phyloP scores from a whole-genome alignment of 2,888 invertebrate species.

The Cyaniris semiargus region DNA sequence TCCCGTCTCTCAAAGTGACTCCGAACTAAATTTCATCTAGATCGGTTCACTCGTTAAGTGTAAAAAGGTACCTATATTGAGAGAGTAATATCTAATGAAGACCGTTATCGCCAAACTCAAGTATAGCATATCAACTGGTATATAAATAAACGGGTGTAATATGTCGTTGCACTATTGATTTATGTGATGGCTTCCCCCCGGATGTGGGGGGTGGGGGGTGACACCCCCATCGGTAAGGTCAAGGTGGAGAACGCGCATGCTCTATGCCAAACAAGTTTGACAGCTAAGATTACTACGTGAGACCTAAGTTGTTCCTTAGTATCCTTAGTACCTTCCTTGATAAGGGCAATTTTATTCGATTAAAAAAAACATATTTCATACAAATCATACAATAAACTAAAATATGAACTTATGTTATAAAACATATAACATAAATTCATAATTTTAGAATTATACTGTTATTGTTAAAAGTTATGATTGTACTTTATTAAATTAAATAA shows the following conservation, averaged over 20 bases:
- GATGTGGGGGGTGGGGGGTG: neutral
- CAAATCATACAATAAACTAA: too few species aligned
- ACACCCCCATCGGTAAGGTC: constrained; percentile 27
- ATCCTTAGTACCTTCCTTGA: too few species aligned
- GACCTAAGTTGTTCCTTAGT: neutral
- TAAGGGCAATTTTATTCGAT: too few species aligned
- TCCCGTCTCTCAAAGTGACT: neutral
- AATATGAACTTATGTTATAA: too few species aligned
- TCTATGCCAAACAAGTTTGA: neutral
- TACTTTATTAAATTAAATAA: too few species aligned
- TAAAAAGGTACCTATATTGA: too few species aligned
- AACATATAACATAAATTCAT: too few species aligned
- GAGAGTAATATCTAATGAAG: too few species aligned
- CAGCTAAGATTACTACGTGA: neutral
- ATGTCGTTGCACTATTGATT: constrained; percentile 35
- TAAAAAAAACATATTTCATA: too few species aligned
- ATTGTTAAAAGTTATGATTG: too few species aligned
- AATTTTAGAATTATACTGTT: too few species aligned
- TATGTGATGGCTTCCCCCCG: neutral
- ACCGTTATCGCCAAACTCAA: neutral
- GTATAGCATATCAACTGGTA: constrained; percentile 1
- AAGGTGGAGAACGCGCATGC: constrained; percentile 34
- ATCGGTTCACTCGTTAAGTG: neutral
- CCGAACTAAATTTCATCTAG: neutral
- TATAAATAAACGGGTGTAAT: constrained; percentile 11